These are phyloP conservation scores for Drosophila paulistorum DNA, from an alignment of 1,140 invertebrate species.

Conservation along the genomic window DNA sequence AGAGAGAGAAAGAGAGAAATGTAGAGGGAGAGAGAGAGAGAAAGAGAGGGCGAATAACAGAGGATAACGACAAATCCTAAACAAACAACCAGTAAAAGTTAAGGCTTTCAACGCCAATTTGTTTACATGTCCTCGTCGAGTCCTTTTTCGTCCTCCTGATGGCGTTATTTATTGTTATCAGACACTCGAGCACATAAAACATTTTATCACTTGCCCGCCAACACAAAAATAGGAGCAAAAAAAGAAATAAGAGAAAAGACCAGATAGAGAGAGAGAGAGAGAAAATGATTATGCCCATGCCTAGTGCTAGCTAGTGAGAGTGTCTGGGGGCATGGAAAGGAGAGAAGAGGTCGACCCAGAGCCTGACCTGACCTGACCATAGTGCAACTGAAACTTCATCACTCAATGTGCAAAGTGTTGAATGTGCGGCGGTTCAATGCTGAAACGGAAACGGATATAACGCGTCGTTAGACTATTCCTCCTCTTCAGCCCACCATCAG, in stretches of 20 bases:
- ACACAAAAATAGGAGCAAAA: conserved; percentile 11
- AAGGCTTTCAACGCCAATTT: conserved; percentile 73
- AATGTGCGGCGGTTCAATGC: conserved; percentile 61
- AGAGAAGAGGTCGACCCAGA: conserved; percentile 1
- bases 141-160: conserved; percentile 67
- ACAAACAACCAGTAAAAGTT: conserved; percentile 63
- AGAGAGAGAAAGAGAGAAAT: not conserved
- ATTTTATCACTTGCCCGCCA: conserved; percentile 73
- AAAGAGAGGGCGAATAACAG: not conserved
- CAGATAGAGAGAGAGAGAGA: not conserved
- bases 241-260: not conserved
- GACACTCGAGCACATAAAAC: conserved; percentile 79
- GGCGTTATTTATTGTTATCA: conserved; percentile 81
- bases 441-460: conserved; percentile 74
- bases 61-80: conserved; percentile 50
- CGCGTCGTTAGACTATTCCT: conserved; percentile 56
- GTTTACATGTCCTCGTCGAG: conserved; percentile 64
- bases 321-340: not conserved
- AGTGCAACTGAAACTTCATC: conserved; percentile 58
- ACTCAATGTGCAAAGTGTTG: conserved; percentile 64
- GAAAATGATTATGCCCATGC: conserved; percentile 64
- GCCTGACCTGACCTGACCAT: conserved; percentile 23
- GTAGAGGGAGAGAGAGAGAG: not conserved
- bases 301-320: conserved; percentile 27
- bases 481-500: conserved; percentile 5